Evolutionary conservation across 2,888 invertebrate genomes (phyloP).

Genomic region (Xestoiulus laeticollis): DNA sequence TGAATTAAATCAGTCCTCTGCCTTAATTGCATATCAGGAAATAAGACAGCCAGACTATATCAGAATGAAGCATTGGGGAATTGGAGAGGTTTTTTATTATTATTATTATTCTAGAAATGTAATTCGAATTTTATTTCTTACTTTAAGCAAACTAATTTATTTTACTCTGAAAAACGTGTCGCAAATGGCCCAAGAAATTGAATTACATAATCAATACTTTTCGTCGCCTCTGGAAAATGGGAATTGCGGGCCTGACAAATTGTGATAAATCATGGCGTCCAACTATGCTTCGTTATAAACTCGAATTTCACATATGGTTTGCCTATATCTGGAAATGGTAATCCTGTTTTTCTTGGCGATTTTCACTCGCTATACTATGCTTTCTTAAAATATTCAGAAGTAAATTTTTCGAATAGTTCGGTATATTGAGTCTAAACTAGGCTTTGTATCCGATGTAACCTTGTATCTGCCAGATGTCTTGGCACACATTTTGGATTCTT

Average conservation of each 20-base stretch:
- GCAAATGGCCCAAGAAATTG: constrained; percentile 21
- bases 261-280: background rate
- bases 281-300: too few species aligned
- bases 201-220: constrained; percentile 10
- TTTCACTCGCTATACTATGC: background rate
- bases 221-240: background rate
- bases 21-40: background rate
- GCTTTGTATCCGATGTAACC: too few species aligned
- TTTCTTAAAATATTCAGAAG: background rate
- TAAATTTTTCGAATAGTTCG: too few species aligned
- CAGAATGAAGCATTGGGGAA: background rate
- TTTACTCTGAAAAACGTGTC: constrained; percentile 6
- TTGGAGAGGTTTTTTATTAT: background rate
- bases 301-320: too few species aligned
- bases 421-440: too few species aligned
- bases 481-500: too few species aligned
- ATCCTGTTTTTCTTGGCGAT: background rate
- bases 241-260: background rate
- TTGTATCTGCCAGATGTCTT: too few species aligned
- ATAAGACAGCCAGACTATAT: background rate
- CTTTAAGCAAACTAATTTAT: background rate
- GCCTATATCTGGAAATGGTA: too few species aligned
- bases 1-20: background rate
- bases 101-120: background rate
- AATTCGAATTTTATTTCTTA: background rate